Conservation (phyloP, 1,140 invertebrate species). For the Wiebesia pumilae region DNA sequence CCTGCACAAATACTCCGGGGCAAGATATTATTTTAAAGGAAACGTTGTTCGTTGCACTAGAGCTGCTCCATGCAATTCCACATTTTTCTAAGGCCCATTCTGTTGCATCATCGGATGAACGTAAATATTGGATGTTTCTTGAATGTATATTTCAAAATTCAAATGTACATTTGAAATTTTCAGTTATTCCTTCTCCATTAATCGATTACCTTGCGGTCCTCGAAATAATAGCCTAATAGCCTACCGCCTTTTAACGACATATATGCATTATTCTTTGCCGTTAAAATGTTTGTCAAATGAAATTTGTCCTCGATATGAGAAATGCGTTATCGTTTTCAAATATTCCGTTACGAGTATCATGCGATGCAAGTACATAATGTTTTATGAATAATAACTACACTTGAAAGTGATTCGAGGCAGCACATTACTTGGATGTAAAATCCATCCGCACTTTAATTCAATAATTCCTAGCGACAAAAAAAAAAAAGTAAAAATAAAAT, state of each 20-base stretch:
- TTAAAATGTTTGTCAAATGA: no score
- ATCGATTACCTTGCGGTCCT: neutral
- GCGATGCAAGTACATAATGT: no score
- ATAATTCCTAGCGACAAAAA: no score
- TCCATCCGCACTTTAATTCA: no score
- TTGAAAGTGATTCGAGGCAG: no score
- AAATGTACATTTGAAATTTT: neutral
- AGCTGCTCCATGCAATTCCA: neutral
- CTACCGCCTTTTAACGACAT: neutral
- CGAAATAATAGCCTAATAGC: neutral
- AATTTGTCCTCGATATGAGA: no score
- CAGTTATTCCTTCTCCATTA: neutral
- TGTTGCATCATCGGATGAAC: neutral
- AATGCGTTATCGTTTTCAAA: no score
- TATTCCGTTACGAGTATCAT: no score
- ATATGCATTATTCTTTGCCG: neutral
- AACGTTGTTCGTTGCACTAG: neutral
- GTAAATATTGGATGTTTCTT: conserved; percentile 3
- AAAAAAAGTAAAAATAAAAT: no score
- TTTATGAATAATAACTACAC: no score
- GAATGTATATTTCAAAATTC: neutral
- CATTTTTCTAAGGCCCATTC: neutral
- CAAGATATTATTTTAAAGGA: conserved; percentile 23
- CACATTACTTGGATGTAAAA: no score
- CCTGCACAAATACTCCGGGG: neutral